A percentile compares a stretch with the other conserved stretches of the same genome.
phyloP scores from a whole-genome alignment of 2,113 vertebrate species.

The Morone saxatilis region DNA sequence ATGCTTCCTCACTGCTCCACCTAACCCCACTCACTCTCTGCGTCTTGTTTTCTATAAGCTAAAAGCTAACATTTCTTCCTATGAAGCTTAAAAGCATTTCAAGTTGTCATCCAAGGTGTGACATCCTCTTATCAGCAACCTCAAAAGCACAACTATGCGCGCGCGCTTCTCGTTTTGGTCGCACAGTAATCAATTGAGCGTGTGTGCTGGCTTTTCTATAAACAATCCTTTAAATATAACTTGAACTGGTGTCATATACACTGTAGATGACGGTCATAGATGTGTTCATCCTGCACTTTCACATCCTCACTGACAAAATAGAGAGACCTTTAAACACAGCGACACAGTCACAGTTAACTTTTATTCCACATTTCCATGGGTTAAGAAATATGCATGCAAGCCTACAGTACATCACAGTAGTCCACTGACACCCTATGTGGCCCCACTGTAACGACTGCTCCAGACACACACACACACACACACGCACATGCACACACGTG shows the following conservation, averaged over 20 bases:
- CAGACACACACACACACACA: conserved; percentile 44
- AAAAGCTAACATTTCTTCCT: conserved; percentile 16
- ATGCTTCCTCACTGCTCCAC: conserved; percentile 27
- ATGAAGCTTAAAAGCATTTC: conserved; percentile 4
- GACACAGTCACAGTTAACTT: conserved; percentile 14
- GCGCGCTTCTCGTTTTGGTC: conserved; percentile 25
- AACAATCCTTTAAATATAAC: not conserved
- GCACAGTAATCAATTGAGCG: not conserved
- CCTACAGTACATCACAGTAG: conserved; percentile 47
- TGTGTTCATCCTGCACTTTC: not conserved
- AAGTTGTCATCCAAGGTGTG: conserved; percentile 17
- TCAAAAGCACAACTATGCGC: not conserved
- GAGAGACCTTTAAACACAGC: not conserved
- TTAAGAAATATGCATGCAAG: conserved; percentile 12
- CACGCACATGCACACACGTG: conserved; percentile 44
- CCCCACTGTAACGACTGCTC: conserved; percentile 71
- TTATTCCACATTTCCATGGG: conserved; percentile 21
- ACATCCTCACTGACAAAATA: conserved; percentile 3
- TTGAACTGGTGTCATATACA: not conserved
- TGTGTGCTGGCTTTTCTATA: not conserved
- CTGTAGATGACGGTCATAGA: not conserved
- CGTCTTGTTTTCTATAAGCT: conserved; percentile 4
- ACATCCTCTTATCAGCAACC: conserved; percentile 25
- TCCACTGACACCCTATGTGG: conserved; percentile 66
- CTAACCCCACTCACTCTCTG: conserved; percentile 27